These are phyloP conservation scores for Lycocorax pyrrhopterus DNA, from an alignment of 2,113 vertebrate genomes.

Conservation along the genomic window DNA sequence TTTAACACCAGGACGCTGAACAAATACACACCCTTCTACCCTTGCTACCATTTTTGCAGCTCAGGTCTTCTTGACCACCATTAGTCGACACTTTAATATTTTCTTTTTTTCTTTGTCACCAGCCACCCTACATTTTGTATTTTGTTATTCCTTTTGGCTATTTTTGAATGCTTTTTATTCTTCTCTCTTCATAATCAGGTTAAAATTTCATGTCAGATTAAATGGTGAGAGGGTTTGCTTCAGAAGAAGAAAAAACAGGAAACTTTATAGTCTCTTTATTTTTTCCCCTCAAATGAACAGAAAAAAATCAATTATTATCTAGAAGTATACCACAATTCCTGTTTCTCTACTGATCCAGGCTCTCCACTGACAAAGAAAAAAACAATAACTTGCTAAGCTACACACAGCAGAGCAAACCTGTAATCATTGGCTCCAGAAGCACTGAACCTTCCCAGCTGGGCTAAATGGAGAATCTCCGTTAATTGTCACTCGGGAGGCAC, in stretches of 20 bases:
- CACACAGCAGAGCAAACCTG: background rate
- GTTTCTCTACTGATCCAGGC: background rate
- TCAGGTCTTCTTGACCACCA: background rate
- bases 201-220: background rate
- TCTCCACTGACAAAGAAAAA: background rate
- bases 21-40: background rate
- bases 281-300: background rate
- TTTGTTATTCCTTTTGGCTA: background rate
- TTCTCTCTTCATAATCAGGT: background rate
- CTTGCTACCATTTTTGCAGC: background rate
- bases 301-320: constrained; percentile 11
- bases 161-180: background rate
- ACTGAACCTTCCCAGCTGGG: background rate
- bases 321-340: background rate
- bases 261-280: background rate
- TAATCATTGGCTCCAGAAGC: background rate
- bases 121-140: background rate
- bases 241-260: background rate
- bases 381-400: background rate
- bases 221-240: background rate
- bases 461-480: background rate
- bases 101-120: background rate
- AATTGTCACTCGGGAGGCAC: background rate
- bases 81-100: background rate
- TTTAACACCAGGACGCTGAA: background rate